phyloP scores from a whole-genome alignment of 92 coral and sea anemone species.

The Phenganax stokvisi region DNA sequence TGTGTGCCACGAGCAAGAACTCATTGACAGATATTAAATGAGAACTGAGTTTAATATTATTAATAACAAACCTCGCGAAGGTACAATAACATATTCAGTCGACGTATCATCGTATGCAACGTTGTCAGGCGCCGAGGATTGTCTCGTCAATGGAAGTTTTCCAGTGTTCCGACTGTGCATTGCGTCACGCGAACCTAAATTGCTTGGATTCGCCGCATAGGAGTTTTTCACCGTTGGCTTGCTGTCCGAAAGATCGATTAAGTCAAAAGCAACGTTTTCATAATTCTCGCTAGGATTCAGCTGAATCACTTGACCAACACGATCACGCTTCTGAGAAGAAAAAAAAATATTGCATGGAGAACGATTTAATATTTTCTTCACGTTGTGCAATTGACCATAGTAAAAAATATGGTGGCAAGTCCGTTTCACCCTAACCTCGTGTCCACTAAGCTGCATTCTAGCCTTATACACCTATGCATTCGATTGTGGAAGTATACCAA shows the following conservation, averaged over 20 bases:
- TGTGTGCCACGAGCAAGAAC: too few relatives aligned
- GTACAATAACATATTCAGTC: not conserved
- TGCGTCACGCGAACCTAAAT: not conserved
- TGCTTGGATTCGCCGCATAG: not conserved
- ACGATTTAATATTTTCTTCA: too few relatives aligned
- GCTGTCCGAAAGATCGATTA: conserved; percentile 31
- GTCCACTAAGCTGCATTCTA: not conserved
- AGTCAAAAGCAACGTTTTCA: conserved; percentile 21
- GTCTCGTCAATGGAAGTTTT: not conserved
- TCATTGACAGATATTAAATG: too few relatives aligned
- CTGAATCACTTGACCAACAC: conserved; percentile 15
- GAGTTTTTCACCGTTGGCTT: not conserved
- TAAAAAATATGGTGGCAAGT: too few relatives aligned
- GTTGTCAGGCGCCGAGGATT: not conserved
- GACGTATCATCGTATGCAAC: not conserved
- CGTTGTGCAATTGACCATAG: too few relatives aligned
- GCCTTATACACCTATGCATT: not conserved
- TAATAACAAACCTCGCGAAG: not conserved
- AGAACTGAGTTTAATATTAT: too few relatives aligned
- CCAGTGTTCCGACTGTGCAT: not conserved
- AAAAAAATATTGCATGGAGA: not conserved
- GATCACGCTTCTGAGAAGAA: not conserved
- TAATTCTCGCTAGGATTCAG: conserved; percentile 1
- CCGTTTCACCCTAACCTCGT: not conserved
- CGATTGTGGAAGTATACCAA: not conserved